Percentiles rank a stretch among this genome's conserved stretches.
These are phyloP conservation scores for Paratrypauchen microcephalus DNA, from an alignment of 2,797 vertebrate genomes.

Conservation along the genomic window DNA sequence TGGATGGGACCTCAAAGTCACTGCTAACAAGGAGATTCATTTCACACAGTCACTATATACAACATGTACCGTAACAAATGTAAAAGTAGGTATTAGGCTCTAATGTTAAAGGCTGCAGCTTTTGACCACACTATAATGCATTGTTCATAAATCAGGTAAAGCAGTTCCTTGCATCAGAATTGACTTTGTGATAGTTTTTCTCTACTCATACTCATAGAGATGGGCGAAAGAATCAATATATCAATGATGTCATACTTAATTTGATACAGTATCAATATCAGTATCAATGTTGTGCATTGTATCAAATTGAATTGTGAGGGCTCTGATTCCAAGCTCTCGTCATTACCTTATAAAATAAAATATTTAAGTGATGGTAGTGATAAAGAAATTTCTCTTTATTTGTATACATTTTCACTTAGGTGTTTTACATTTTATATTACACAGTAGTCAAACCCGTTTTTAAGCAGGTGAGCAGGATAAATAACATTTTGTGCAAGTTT, in stretches of 20 bases:
- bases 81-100: slow-evolving; percentile 11
- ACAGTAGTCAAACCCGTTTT: neutral
- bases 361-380: neutral
- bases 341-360: neutral
- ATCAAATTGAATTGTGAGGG: no score
- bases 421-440: neutral
- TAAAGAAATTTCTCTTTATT: neutral
- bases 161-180: neutral
- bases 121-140: neutral
- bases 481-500: neutral
- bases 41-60: slow-evolving; percentile 26
- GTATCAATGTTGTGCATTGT: no score
- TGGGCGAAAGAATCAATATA: no score
- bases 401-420: neutral
- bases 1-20: slow-evolving; percentile 58
- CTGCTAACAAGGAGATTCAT: slow-evolving; percentile 55
- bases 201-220: neutral
- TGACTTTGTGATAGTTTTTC: neutral
- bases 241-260: no score
- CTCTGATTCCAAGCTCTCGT: no score
- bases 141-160: slow-evolving; percentile 9
- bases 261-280: no score
- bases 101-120: neutral
- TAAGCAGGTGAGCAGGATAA: neutral
- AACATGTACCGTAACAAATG: slow-evolving; percentile 2